Base-by-base conservation (phyloP, 2,113 vertebrate genomes). In the Syngnathus floridae region DNA sequence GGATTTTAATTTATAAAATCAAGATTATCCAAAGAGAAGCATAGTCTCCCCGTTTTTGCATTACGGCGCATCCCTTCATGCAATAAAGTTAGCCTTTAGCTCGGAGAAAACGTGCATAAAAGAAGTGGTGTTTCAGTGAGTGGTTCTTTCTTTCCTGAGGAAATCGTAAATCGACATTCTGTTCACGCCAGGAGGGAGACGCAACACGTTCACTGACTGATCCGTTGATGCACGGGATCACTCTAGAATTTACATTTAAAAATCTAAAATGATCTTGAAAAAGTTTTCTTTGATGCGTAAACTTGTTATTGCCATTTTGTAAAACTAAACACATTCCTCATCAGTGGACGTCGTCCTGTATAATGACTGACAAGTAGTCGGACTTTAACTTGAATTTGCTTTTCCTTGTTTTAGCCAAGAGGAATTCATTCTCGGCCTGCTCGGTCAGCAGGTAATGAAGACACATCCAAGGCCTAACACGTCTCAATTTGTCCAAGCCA, bases 391-490 rank as follows among this genome's bases (percentile, higher is more conserved):
- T 54, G 12, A 56, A 21, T 70, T 59, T 62, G 52, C 21, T 31
- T 54, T n/a, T 19, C 12, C 49, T 62, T 63, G 46, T 14, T 49
- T 62, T 6, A 46, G 49, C 1, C 22, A 31, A 56, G 60, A 7
- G n/a, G 60, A 69, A 56, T 66, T 57, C 14, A 4, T 17, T 56
- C 38, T 9, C 7, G 57, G 54, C 55, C 51, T 69, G 21, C 26
- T 65, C 69, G 55, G 51, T 66, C 38, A 49, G 62, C 14, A 71
- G 45, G 54, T 48, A 69, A 64, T 64, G 62, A 80, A 66, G 73
- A 65, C 73, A 74, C 31, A 51, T 45, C 31, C 52, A 4, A 54
- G 61, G 26, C 46, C 59, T 11, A 35, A n/a, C 35, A 37, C 59
- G 37, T 69, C 43, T 6, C 51, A 31, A 61, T 7, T 16, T 38